phyloP scores from a whole-genome alignment of 2,797 vertebrate genomes.

The Macropus fuliginosus region DNA sequence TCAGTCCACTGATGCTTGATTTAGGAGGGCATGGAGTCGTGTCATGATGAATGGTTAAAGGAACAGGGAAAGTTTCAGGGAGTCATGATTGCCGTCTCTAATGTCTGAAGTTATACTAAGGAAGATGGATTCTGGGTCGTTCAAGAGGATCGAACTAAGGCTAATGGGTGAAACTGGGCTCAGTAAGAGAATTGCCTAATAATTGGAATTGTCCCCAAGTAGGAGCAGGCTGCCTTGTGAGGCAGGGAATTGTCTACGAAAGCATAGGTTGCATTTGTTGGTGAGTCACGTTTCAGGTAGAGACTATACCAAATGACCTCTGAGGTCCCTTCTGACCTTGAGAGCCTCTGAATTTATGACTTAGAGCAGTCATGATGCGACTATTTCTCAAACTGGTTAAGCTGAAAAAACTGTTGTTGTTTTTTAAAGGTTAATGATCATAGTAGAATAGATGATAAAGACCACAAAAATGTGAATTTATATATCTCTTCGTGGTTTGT shows the following conservation, averaged over 20 bases:
- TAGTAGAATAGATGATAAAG: neutral
- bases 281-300: neutral
- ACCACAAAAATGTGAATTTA: neutral
- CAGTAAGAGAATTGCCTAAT: neutral
- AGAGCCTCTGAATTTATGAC: neutral
- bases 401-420: neutral
- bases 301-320: neutral
- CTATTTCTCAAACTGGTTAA: neutral
- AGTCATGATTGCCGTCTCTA: neutral
- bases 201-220: neutral
- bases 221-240: neutral
- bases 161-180: neutral
- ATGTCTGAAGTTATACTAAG: neutral
- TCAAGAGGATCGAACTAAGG: neutral
- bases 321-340: neutral
- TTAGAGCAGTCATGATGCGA: neutral
- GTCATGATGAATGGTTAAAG: neutral
- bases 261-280: neutral
- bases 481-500: neutral
- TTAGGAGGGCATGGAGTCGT: neutral
- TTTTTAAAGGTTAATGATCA: neutral
- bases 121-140: neutral
- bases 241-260: neutral
- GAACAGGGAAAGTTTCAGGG: neutral
- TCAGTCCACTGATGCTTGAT: neutral